Evolutionary conservation across 2,888 invertebrate species (phyloP).

Genomic region (Eulithis testata): DNA sequence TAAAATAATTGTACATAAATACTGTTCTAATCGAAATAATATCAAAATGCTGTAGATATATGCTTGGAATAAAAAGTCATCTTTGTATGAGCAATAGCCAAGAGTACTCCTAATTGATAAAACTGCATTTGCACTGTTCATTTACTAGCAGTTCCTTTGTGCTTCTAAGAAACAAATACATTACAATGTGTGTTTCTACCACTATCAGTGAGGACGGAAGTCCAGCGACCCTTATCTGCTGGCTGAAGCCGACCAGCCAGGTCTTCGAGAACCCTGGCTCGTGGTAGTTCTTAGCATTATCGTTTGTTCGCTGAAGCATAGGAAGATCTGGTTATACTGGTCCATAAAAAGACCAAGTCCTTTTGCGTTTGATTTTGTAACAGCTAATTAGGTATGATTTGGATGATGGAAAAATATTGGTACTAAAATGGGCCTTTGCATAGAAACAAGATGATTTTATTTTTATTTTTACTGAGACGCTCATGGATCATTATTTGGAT

Average conservation of each 20-base stretch:
- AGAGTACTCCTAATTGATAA: not conserved
- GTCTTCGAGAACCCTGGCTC: conserved; percentile 56
- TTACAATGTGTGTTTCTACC: conserved; percentile 52
- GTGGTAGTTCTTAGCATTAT: conserved; percentile 49
- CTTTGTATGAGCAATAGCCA: too few species aligned
- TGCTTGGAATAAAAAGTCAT: too few species aligned
- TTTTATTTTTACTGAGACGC: too few species aligned
- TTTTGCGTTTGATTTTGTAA: conserved; percentile 28
- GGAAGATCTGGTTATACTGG: conserved; percentile 54
- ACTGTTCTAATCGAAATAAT: too few species aligned
- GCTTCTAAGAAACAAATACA: conserved; percentile 51
- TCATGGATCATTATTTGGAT: too few species aligned
- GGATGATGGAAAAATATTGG: too few species aligned
- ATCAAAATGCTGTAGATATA: too few species aligned
- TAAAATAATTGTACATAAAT: too few species aligned
- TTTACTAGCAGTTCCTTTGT: not conserved
- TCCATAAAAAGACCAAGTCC: conserved; percentile 41
- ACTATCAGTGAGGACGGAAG: conserved; percentile 64
- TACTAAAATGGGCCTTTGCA: too few species aligned
- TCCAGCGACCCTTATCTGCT: conserved; percentile 66
- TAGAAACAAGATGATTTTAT: too few species aligned
- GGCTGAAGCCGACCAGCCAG: conserved; percentile 62
- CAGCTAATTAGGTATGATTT: not conserved
- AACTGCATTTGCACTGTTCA: not conserved
- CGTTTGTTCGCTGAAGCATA: conserved; percentile 57